Base-by-base conservation (phyloP, 2,797 vertebrate genomes). In the Epinephelus malabaricus region DNA sequence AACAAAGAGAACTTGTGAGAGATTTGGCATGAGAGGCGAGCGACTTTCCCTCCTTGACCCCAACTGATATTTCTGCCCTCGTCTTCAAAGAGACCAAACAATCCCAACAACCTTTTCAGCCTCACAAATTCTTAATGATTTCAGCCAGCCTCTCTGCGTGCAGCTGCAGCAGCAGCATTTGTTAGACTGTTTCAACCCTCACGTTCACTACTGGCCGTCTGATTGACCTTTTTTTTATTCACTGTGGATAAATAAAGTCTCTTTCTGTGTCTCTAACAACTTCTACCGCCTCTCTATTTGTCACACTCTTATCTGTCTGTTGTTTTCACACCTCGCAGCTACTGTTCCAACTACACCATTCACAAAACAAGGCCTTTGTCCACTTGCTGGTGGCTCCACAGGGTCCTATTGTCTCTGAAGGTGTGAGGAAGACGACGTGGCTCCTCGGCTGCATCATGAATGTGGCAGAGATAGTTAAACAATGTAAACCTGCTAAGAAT, bases 1-100 rank as follows among this genome's bases (percentile, higher is more conserved):
- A 84, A 93, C 87, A 92, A 91, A 92, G 88, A 72, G 61, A 84
- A 83, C 73, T 81, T 89, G 88, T 79, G 76, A 82, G 73, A 23
- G 54, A 64, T 30, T 83, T 88, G 87, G 82, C 78, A 68, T 1
- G 7, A 0, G 0, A 23, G n/a, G 46, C 13, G 10, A 59, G 46
- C 27, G 4, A 73, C 72, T 59, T 50, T 73, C 64, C 61, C 62
- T 73, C 56, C 53, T 78, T 73, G 83, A 86, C 69, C 83, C 79
- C 66, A 10, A 13, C 21, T 55, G 66, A 55, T 77, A 63, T 59
- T 47, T 76, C 71, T 71, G 69, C 38, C 75, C 65, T 53, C 18
- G 34, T n/a, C 63, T 87, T 87, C 74, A 89, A 78, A 80, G 21
- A 38, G 34, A 50, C 23, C 58, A 13, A 60, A 59, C 46, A 18